Percentiles rank a stretch among this genome's conserved stretches.
These are phyloP conservation scores for Clusia tigrina DNA, from an alignment of 2,888 invertebrate genomes.

Conservation along the genomic window DNA sequence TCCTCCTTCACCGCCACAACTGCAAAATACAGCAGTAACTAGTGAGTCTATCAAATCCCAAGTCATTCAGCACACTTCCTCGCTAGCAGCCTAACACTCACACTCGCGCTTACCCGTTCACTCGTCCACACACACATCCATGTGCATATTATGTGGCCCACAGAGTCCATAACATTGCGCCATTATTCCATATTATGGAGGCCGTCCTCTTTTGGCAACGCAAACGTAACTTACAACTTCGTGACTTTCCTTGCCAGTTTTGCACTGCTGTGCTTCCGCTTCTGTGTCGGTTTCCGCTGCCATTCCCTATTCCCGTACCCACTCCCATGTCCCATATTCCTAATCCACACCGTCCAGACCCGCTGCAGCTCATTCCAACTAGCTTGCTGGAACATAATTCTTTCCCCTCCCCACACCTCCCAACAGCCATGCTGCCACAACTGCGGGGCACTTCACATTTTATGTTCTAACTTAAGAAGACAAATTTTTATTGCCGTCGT, in stretches of 20 bases:
- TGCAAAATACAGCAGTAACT: not conserved
- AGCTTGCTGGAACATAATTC: too few relatives aligned
- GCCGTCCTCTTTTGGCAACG: not conserved
- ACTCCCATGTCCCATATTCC: not conserved
- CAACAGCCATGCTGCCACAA: not conserved
- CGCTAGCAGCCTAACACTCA: too few relatives aligned
- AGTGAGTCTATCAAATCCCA: too few relatives aligned
- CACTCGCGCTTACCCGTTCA: too few relatives aligned
- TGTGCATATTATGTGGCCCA: too few relatives aligned
- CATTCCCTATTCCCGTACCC: not conserved
- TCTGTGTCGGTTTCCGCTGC: not conserved
- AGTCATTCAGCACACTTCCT: too few relatives aligned
- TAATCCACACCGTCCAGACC: not conserved
- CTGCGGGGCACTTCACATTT: not conserved
- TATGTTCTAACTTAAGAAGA: conserved; percentile 44
- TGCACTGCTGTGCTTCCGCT: not conserved
- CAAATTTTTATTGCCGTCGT: conserved; percentile 52
- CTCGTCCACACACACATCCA: not conserved
- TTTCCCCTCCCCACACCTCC: not conserved
- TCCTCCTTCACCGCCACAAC: not conserved
- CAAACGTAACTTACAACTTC: not conserved
- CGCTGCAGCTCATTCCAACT: too few relatives aligned
- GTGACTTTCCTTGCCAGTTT: conserved; percentile 5
- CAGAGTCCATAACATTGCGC: not conserved
- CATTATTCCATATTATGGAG: not conserved